Conservation (phyloP, 2,113 vertebrate genomes). For the Cisticola juncidis region DNA sequence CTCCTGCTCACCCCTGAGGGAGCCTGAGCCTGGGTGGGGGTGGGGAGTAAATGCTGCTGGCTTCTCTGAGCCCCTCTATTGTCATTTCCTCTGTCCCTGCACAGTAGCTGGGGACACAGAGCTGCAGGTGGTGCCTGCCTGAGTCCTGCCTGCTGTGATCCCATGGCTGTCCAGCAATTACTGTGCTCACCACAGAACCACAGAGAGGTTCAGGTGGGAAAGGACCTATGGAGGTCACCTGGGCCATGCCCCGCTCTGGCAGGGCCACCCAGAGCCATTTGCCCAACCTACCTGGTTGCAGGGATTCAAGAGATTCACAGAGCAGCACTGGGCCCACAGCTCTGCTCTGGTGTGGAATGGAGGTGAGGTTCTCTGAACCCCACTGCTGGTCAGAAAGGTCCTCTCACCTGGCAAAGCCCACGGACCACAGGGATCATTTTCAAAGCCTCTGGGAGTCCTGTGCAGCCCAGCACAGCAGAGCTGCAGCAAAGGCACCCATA, state of each 20-base stretch:
- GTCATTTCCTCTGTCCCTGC: not conserved
- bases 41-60: not conserved
- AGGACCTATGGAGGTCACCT: not conserved
- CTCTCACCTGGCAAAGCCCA: not conserved
- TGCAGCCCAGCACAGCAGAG: accelerated
- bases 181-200: not conserved
- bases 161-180: not conserved
- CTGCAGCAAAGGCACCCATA: not conserved
- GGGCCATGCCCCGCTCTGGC: not conserved
- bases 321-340: not conserved
- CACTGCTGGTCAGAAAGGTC: not conserved
- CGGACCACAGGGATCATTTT: not conserved
- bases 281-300: not conserved
- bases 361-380: not conserved
- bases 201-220: not conserved
- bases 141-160: not conserved
- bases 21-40: not conserved
- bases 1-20: accelerated
- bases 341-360: not conserved
- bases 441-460: not conserved
- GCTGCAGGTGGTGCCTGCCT: not conserved
- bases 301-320: not conserved
- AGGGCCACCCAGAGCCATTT: not conserved
- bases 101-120: accelerated
- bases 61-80: not conserved